These are phyloP conservation scores for Standfussiana lucernea DNA, from an alignment of 2,888 invertebrate genomes.

Conservation along the genomic window DNA sequence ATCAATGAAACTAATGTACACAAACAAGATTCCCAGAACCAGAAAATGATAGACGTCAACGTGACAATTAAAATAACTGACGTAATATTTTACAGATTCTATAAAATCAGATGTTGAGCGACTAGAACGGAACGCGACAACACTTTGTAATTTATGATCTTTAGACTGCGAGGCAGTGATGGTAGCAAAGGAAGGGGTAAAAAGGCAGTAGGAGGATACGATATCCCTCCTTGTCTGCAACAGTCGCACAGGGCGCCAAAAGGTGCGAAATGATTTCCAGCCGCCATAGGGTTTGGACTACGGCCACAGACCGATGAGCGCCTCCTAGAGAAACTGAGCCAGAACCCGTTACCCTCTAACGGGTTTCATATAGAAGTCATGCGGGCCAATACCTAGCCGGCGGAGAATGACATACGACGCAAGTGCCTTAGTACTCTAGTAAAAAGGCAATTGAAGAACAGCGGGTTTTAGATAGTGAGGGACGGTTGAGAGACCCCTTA, in stretches of 20 bases:
- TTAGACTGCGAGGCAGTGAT: background rate
- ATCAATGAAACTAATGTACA: background rate
- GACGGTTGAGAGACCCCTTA: background rate
- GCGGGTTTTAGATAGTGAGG: background rate
- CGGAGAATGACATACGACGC: background rate
- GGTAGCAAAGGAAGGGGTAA: background rate
- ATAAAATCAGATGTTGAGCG: background rate
- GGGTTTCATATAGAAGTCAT: background rate
- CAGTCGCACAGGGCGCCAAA: background rate
- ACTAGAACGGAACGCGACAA: conserved; percentile 27
- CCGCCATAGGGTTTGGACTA: background rate
- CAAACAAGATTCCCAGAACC: background rate
- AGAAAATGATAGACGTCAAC: conserved; percentile 5
- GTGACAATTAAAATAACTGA: background rate
- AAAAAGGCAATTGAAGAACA: background rate
- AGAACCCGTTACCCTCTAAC: no score
- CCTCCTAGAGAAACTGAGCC: background rate
- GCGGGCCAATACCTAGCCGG: background rate
- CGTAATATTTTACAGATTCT: background rate
- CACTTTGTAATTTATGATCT: no score
- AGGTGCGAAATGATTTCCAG: background rate
- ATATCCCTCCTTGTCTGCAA: background rate
- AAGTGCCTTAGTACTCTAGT: background rate
- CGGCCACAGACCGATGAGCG: background rate
- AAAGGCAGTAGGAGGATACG: background rate